Evolutionary conservation across 2,797 vertebrate species (phyloP).

Genomic region (Rhabdomys pumilio): DNA sequence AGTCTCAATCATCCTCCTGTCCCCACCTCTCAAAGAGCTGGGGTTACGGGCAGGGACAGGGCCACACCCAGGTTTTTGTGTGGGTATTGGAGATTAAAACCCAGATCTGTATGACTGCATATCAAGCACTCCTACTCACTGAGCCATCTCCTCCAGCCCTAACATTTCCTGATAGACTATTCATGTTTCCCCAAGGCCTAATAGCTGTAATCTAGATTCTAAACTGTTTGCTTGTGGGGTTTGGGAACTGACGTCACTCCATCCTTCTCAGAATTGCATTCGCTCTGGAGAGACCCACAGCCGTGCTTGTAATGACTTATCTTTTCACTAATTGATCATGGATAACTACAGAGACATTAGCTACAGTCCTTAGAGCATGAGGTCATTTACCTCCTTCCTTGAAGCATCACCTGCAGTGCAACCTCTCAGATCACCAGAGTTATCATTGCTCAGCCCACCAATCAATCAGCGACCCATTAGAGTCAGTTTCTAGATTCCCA

Average conservation of each 20-base stretch:
- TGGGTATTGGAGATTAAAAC: background rate
- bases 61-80: background rate
- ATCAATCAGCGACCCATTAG: constrained; percentile 20
- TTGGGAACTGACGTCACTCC: background rate
- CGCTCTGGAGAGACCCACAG: background rate
- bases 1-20: background rate
- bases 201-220: background rate
- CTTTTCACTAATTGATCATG: constrained; percentile 38
- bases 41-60: background rate
- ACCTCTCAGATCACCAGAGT: background rate
- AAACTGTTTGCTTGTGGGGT: background rate
- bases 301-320: background rate
- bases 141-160: background rate
- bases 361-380: constrained; percentile 19
- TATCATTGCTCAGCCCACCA: background rate
- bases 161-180: constrained; percentile 19
- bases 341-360: background rate
- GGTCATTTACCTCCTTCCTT: constrained; percentile 42
- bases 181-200: background rate
- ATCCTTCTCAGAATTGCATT: background rate
- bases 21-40: background rate
- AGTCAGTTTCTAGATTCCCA: constrained; percentile 1
- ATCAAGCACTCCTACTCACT: background rate
- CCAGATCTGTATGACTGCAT: background rate
- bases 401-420: constrained; percentile 8